phyloP scores from a whole-genome alignment of 2,888 invertebrate species.

The Xiphydria camelus region DNA sequence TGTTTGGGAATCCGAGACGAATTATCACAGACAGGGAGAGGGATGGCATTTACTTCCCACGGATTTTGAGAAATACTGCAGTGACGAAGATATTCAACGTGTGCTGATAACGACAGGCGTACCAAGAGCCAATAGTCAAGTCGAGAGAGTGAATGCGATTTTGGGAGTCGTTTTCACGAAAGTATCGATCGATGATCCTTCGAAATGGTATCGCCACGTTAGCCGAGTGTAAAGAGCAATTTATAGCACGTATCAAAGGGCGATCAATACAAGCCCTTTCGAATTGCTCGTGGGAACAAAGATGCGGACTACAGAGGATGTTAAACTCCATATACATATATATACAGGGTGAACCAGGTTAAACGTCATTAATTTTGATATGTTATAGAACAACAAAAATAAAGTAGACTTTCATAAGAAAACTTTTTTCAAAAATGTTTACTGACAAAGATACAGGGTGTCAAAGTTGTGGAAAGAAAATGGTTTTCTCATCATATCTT shows the following conservation, averaged over 20 bases:
- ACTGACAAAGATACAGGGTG: too few relatives aligned
- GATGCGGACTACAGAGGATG: background rate
- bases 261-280: slow-evolving; percentile 17
- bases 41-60: slow-evolving; percentile 21
- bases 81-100: slow-evolving; percentile 31
- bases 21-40: slow-evolving; percentile 25
- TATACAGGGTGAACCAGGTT: too few relatives aligned
- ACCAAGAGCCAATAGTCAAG: slow-evolving; percentile 47
- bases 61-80: slow-evolving; percentile 7
- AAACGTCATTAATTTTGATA: too few relatives aligned
- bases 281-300: background rate
- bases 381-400: too few relatives aligned
- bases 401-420: too few relatives aligned
- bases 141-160: slow-evolving; percentile 36
- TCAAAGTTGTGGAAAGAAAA: too few relatives aligned
- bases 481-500: too few relatives aligned
- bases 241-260: slow-evolving; percentile 30
- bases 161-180: slow-evolving; percentile 41
- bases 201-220: slow-evolving; percentile 34
- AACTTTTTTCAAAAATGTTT: too few relatives aligned
- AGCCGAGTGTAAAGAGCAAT: slow-evolving; percentile 26
- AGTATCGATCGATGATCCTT: slow-evolving; percentile 33
- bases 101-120: slow-evolving; percentile 34
- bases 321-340: background rate
- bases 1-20: slow-evolving; percentile 24